A percentile compares a stretch with the other conserved stretches of the same genome.
Conservation (phyloP, 2,797 vertebrate genomes). For the Acrossocheilus wenchowensis region DNA sequence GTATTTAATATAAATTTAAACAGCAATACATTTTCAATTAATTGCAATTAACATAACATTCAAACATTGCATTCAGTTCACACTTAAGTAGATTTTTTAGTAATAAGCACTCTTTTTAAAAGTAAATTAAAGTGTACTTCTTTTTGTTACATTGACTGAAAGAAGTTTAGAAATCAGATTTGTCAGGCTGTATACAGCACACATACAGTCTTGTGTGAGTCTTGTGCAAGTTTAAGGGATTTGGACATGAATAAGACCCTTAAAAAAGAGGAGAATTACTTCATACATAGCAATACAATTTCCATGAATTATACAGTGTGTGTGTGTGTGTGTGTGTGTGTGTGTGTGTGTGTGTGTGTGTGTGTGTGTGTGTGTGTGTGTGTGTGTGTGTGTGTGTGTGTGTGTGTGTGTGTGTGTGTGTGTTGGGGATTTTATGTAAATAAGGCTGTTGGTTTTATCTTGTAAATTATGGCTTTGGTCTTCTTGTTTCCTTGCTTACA, state of each 20-base stretch:
- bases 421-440: slow-evolving; percentile 70
- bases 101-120: background rate
- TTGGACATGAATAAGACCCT: background rate
- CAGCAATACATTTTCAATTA: too few species aligned
- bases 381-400: background rate
- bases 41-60: background rate
- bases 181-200: background rate
- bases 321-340: background rate
- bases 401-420: background rate
- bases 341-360: background rate
- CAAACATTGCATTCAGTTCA: background rate
- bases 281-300: slow-evolving; percentile 3
- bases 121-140: background rate
- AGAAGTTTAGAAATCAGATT: background rate
- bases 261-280: background rate
- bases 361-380: background rate
- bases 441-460: slow-evolving; percentile 71
- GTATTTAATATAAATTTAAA: too few species aligned
- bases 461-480: slow-evolving; percentile 78
- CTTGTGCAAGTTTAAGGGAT: background rate
- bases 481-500: slow-evolving; percentile 71
- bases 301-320: slow-evolving; percentile 11
- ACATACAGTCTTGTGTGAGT: background rate
- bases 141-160: background rate
- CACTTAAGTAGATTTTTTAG: background rate